Conservation (phyloP, 2,888 invertebrate genomes). For the Seira ritae region DNA sequence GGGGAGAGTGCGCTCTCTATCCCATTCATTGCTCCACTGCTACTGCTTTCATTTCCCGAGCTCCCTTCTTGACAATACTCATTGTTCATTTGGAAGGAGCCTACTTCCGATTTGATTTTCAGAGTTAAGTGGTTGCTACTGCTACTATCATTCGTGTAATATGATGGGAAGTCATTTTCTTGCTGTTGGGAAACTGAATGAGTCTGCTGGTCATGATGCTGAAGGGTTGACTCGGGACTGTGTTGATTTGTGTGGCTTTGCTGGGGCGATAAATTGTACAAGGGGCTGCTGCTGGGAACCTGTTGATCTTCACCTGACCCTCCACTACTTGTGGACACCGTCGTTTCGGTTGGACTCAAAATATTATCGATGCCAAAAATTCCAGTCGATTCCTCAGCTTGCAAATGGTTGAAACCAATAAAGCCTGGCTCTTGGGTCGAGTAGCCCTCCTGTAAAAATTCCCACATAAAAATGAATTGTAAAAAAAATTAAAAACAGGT, state of each 20-base stretch:
- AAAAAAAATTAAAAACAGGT: no score
- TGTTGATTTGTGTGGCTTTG: slow-evolving; percentile 44
- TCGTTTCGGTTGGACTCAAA: slow-evolving; percentile 63
- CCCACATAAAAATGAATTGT: slow-evolving; percentile 17
- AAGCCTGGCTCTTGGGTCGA: slow-evolving; percentile 52
- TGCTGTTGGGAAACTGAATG: slow-evolving; percentile 32
- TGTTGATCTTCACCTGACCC: slow-evolving; percentile 69
- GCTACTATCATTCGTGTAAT: slow-evolving; percentile 45
- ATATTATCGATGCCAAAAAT: slow-evolving; percentile 69
- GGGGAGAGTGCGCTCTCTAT: slow-evolving; percentile 31
- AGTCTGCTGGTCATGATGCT: slow-evolving; percentile 36
- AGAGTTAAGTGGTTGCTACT: slow-evolving; percentile 50
- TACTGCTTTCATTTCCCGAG: slow-evolving; percentile 11
- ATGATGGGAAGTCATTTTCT: slow-evolving; percentile 63
- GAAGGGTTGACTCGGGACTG: slow-evolving; percentile 54
- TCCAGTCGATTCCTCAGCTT: slow-evolving; percentile 56
- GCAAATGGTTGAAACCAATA: slow-evolving; percentile 62
- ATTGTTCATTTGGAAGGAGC: slow-evolving; percentile 67
- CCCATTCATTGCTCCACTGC: slow-evolving; percentile 39
- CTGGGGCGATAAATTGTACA: slow-evolving; percentile 66
- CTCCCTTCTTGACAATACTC: slow-evolving; percentile 62
- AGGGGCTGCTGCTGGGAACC: slow-evolving; percentile 68
- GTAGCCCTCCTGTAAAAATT: slow-evolving; percentile 58
- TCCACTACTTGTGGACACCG: slow-evolving; percentile 46
- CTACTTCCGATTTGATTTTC: slow-evolving; percentile 71